Percentiles rank a stretch among this genome's conserved stretches.
Evolutionary conservation across 2,888 invertebrate genomes (phyloP).

Genomic region (Stramonita haemastoma): DNA sequence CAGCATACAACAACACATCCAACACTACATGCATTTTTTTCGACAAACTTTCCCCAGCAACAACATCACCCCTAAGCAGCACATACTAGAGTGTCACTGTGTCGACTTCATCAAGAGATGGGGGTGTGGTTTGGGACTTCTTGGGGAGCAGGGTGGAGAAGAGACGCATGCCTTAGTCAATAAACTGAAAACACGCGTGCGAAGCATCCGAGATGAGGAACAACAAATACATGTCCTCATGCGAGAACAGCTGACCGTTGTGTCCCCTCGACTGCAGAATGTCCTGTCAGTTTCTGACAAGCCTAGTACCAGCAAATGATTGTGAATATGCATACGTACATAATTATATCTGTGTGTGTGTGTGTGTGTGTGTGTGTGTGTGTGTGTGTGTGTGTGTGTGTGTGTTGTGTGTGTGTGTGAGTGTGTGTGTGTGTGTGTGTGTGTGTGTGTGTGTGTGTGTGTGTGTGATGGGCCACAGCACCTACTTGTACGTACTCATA

Average conservation of each 20-base stretch:
- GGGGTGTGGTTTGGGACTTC: slow-evolving; percentile 4
- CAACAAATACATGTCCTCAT: background rate
- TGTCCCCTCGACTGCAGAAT: background rate
- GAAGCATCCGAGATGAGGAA: background rate
- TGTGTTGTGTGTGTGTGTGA: background rate
- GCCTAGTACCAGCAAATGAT: too few species aligned
- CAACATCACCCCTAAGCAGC: slow-evolving; percentile 3
- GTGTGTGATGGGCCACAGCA: too few species aligned
- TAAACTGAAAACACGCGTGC: background rate
- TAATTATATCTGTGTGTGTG: too few species aligned
- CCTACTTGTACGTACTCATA: background rate
- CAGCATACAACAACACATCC: background rate
- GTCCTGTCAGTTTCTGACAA: too few species aligned
- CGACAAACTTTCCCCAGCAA: background rate
- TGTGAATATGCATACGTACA: too few species aligned
- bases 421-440: background rate
- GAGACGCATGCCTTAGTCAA: background rate
- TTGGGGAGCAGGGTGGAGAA: slow-evolving; percentile 8
- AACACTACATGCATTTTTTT: slow-evolving; percentile 11
- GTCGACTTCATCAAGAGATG: background rate
- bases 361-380: background rate
- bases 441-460: background rate
- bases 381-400: background rate
- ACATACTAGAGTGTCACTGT: slow-evolving; percentile 12
- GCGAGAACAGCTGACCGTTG: background rate